Conservation (phyloP, 2,888 invertebrate genomes). For the Punctoribates punctum region DNA sequence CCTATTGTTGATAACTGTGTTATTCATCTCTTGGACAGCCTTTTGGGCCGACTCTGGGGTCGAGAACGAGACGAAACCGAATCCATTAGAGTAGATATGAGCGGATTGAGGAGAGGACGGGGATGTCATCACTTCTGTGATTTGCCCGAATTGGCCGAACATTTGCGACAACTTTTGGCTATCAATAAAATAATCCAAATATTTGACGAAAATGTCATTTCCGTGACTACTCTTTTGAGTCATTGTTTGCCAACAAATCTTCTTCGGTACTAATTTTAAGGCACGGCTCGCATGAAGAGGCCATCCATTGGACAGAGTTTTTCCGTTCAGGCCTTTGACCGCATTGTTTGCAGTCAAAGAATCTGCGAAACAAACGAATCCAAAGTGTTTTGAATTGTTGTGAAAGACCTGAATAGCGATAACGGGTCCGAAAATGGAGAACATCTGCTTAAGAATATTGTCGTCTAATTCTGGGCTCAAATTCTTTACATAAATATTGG, state of each 20-base stretch:
- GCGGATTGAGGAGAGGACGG: too few relatives aligned
- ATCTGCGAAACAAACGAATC: constrained; percentile 96
- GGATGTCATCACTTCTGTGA: too few relatives aligned
- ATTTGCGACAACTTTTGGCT: constrained; percentile 93
- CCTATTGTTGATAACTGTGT: constrained; percentile 91
- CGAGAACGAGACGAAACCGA: constrained; percentile 98
- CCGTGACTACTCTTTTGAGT: constrained; percentile 59
- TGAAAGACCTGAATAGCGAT: constrained; percentile 86
- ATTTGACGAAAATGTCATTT: constrained; percentile 97
- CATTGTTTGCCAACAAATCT: constrained; percentile 67
- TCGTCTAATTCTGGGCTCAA: constrained; percentile 92
- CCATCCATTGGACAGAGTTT: constrained; percentile 64
- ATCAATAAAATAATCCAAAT: constrained; percentile 94
- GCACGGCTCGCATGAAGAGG: constrained; percentile 90
- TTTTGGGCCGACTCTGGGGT: constrained; percentile 97
- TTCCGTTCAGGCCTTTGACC: constrained; percentile 84
- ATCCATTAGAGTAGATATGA: constrained; percentile 68
- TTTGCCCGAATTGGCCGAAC: constrained; percentile 75
- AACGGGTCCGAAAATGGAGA: constrained; percentile 86
- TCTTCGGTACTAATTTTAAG: constrained; percentile 96
- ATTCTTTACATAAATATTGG: constrained; percentile 98
- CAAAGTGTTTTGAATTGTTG: constrained; percentile 91
- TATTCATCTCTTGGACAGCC: constrained; percentile 98
- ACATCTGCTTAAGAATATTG: constrained; percentile 81
- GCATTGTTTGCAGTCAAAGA: constrained; percentile 91